phyloP scores from a whole-genome alignment of 2,113 vertebrate genomes.

The Amphilophus citrinellus region DNA sequence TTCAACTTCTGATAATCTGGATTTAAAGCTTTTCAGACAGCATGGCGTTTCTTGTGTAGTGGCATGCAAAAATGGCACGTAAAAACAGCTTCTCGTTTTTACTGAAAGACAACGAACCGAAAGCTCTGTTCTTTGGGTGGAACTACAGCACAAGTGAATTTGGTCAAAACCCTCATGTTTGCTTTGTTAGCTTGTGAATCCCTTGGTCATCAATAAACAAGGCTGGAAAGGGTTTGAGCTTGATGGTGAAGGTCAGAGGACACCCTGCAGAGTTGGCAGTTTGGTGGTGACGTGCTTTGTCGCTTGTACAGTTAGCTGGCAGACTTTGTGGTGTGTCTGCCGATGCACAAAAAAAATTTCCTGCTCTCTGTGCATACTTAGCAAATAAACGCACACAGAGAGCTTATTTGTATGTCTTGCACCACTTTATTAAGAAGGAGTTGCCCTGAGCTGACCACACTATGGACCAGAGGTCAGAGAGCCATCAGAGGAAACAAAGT shows the following conservation, averaged over 20 bases:
- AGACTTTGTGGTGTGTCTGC: neutral
- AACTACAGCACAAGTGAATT: neutral
- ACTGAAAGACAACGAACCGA: neutral
- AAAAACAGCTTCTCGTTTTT: neutral
- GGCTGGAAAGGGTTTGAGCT: neutral
- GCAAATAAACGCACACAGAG: neutral
- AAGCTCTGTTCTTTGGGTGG: neutral
- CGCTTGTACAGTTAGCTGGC: neutral
- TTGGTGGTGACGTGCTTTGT: neutral
- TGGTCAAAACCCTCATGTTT: neutral
- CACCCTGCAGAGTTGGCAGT: neutral
- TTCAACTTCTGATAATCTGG: neutral
- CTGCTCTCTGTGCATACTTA: neutral
- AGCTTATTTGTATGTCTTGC: neutral
- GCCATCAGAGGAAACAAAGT: constrained; percentile 2
- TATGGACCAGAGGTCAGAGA: neutral
- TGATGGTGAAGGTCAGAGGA: neutral
- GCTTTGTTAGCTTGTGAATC: neutral
- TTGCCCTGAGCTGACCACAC: neutral
- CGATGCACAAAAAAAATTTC: neutral
- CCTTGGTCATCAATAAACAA: neutral
- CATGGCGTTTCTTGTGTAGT: neutral
- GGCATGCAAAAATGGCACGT: neutral
- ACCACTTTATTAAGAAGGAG: neutral
- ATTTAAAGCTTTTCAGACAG: neutral